Base-by-base conservation (phyloP, 2,797 vertebrate species). In the Xiphorhynchus erythropygius region DNA sequence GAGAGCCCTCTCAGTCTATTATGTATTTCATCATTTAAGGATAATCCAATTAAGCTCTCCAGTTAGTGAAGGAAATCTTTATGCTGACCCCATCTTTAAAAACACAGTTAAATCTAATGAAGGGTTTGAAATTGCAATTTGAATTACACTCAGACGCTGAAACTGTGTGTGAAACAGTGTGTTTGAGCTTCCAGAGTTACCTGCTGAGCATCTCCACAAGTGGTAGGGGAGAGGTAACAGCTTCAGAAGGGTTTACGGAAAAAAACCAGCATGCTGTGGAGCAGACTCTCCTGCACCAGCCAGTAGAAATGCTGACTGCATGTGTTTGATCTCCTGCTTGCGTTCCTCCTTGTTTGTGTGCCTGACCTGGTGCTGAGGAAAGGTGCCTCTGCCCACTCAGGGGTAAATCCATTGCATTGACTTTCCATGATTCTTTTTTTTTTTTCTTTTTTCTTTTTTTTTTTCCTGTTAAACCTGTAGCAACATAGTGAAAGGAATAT, bases 21-120 rank as follows among this genome's bases (percentile, higher is more conserved):
- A 55, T 21, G 35, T 44, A 84, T 87, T 90, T 81, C 39, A 76
- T n/a, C 41, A 73, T 69, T 89, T 75, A 84, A 85, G 19, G 70
- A 64, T 55, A 79, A 88, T 71, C 63, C 80, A 96, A 86, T 81
- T 96, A 95, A 92, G 57, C 27, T 89, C 28, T 90, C 28, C 42
- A 44, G 35, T 7, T 87, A 68, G 76, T 71, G 27, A 95, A 84
- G 89, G 62, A 90, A 77, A 85, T 85, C 52, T 77, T 89, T 79
- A 73, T 77, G 78, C 53, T 94, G 75, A 74, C 49, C 59, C 28
- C 39, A 8, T 64, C 57, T 77, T 49, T 23, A 93, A 77, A 90
- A 77, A 94, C 76, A 91, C 33, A 44, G 67, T 68, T 44, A 81
- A 59, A 95, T 89, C 74, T 92, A 89, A 79, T 23, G 25, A 79